These are phyloP conservation scores for Pseudomugil gertrudae DNA, from an alignment of 2,797 vertebrate species.

Conservation along the genomic window DNA sequence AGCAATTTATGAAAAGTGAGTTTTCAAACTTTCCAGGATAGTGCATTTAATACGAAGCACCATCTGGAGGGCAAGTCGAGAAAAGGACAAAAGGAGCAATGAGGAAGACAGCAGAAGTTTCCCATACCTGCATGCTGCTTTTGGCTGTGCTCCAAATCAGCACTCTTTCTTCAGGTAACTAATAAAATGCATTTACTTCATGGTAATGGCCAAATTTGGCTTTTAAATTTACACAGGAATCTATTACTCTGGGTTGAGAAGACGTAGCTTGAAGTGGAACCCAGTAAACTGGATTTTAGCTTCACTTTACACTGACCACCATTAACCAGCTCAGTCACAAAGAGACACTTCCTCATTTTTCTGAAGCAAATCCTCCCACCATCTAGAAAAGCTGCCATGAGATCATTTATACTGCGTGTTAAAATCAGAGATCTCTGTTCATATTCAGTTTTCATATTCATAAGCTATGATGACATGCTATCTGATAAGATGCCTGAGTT, in stretches of 20 bases:
- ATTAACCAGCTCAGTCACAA: neutral
- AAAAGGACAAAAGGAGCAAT: conserved; percentile 13
- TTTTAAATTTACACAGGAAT: neutral
- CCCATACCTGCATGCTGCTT: conserved; percentile 34
- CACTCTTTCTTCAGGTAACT: conserved; percentile 60
- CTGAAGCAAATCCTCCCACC: neutral
- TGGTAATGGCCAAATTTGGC: neutral
- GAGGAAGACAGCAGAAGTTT: conserved; percentile 12
- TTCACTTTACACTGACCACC: neutral
- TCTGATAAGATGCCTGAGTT: too few species aligned
- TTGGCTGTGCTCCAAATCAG: conserved; percentile 51
- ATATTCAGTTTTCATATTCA: neutral
- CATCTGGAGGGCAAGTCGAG: conserved; percentile 4
- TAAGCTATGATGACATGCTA: too few species aligned
- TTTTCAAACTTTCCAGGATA: conserved; percentile 18
- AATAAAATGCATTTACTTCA: neutral
- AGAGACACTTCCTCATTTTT: neutral
- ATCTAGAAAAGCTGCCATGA: neutral
- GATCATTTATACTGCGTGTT: neutral
- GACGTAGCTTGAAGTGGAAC: neutral
- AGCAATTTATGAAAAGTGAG: neutral
- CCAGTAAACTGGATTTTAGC: neutral
- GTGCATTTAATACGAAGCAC: conserved; percentile 31
- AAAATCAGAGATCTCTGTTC: neutral
- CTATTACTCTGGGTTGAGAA: neutral